Evolutionary conservation across 2,888 invertebrate species (phyloP), one percentile per base, ranked within the genome.

Genomic region (Drosophila pullipes): DNA sequence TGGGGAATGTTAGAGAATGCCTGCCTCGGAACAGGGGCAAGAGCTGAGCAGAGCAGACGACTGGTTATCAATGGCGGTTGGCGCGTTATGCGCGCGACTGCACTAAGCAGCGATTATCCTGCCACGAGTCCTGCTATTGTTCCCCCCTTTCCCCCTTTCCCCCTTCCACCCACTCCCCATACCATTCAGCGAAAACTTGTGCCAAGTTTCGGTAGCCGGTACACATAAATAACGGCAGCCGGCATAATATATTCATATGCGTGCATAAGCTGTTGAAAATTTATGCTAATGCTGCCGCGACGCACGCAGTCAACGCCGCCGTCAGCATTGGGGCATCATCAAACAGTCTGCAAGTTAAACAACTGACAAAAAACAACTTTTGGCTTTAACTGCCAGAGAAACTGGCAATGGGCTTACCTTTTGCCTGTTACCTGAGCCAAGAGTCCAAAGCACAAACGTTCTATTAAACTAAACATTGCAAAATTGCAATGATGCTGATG

Each of bases 91-190:
- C 81, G 89, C 84, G 69, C 86, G 78, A 88, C 77, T 86, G 86
- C 91, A 86, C 89, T 90, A 90, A 90, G 89, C 90, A 89, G 80
- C 84, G 87, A 86, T 90, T 87, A 87, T 90, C 89, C 81, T 74
- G 89, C 62, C 74, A 81, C 76, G 70, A 72, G 69, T 71, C 70
- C 71, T 76, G 83, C 47, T 39, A 9, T 33, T 37, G 33, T 54
- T 22, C 4, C 4, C 31, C 18, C 50, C 57, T 10, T 22, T 5
- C 4, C 31, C 18, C 50, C 57, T 10, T 0, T 4, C 16, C 33
- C 4, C 18, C 53, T 3, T 28, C 0, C 13, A 3, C 31, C 53
- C 16, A 13, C 28, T 1, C 11, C 7, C 37, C 1, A 1, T 50
- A 16, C n/a, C 1, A 18, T 4, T 1, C 30, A 11, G 31, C 37